Base-by-base conservation (phyloP, 2,113 vertebrate genomes). In the Chamaetylas fuelleborni region DNA sequence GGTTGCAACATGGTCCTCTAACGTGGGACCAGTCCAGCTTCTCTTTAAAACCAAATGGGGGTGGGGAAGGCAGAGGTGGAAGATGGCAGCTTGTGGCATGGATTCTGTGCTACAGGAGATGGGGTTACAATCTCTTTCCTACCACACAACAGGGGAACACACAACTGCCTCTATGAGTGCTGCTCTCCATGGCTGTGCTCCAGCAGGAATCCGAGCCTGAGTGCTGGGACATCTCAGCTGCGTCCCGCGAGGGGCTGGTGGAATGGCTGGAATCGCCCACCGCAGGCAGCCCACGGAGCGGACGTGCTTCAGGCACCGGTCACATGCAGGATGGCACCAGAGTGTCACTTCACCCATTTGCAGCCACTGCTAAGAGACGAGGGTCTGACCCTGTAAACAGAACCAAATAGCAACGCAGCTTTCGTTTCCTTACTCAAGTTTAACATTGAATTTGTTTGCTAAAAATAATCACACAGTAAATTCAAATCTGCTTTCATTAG, bases 401-500 rank as follows among this genome's bases (percentile, higher is more conserved):
- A 81, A 76, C 51, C 65, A 45, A 88, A 76, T 0, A 90, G 72
- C 64, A 95, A 64, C 60, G 28, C n/a, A 28, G 76, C 31, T 86
- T 94, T 81, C 92, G 82, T 84, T 81, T 90, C 92, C 85, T 50
- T 67, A 64, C 64, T 92, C 51, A 61, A 67, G 80, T 86, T 86
- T 64, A 93, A 65, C 57, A 28, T 95, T 88, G 36, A 47, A 9
- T 93, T 91, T 88, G 65, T 88, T 88, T 64, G 82, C 82, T 88
- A 86, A 89, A 86, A 92, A 96, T 84, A 94, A 88, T 86, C 86
- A 76, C 64, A 65, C 6, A 81, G 86, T 61, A 88, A 96, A 94
- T 94, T 93, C 31, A 91, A 86, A 92, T 88, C 69, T 94, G 82
- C 82, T 93, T 92, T 95, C 71, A 90, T 95, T 86, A 88, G 64